phyloP scores from a whole-genome alignment of 2,113 vertebrate genomes.

The Leptobrachium ailaonicum region DNA sequence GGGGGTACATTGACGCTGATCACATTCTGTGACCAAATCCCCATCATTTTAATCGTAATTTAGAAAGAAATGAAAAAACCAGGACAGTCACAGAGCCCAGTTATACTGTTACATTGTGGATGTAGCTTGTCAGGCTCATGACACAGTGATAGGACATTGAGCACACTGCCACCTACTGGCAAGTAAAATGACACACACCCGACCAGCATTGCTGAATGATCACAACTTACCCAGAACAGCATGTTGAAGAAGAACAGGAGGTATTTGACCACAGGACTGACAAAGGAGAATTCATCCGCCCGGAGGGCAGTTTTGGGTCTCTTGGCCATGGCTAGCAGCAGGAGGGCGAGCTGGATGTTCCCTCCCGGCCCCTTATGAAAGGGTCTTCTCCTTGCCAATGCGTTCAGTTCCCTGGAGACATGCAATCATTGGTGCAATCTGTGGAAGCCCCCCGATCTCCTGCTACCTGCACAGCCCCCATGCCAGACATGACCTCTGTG shows the following conservation, averaged over 20 bases:
- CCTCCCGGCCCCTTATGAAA: neutral
- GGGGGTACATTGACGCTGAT: no score
- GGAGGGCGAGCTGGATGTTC: neutral
- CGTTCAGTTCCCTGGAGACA: slow-evolving; percentile 9
- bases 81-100: no score
- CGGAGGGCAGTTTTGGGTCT: slow-evolving; percentile 45
- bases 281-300: slow-evolving; percentile 76
- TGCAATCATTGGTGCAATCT: neutral
- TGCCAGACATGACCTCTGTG: no score
- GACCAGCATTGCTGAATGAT: no score
- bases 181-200: no score
- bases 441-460: neutral
- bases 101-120: no score
- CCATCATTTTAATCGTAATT: no score
- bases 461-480: no score
- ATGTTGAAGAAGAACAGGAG: slow-evolving; percentile 89
- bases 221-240: slow-evolving; percentile 88
- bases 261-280: slow-evolving; percentile 85
- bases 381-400: slow-evolving; percentile 6
- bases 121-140: no score
- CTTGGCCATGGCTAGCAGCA: slow-evolving; percentile 65
- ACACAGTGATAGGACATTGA: neutral
- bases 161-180: neutral
- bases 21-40: no score
- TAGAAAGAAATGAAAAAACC: no score